These are phyloP conservation scores for Diuraphis noxia DNA, from an alignment of 1,140 invertebrate species.

Conservation along the genomic window DNA sequence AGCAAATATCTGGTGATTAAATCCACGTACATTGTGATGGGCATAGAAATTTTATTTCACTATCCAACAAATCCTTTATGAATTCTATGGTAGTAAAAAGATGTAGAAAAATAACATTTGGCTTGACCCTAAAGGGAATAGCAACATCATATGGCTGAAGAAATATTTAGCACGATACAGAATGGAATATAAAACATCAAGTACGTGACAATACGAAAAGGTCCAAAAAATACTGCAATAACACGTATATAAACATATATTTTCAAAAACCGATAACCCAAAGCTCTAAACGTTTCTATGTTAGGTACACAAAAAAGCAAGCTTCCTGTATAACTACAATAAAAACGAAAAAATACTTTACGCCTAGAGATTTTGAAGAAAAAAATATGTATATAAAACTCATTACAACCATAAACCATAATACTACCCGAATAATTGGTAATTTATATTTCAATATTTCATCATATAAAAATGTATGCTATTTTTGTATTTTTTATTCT, in stretches of 20 bases:
- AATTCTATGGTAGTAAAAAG: neutral
- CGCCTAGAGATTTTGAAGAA: neutral
- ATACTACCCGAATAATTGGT: neutral
- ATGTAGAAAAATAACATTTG: conserved; percentile 7
- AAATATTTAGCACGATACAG: conserved; percentile 22
- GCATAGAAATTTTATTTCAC: conserved; percentile 25
- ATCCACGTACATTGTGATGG: neutral
- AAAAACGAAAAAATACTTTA: conserved; percentile 30
- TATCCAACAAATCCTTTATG: neutral
- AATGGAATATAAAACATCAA: conserved; percentile 49
- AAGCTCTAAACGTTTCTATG: conserved; percentile 3
- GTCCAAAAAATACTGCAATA: conserved; percentile 37
- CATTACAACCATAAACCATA: too few species aligned
- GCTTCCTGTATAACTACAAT: neutral
- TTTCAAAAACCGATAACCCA: conserved; percentile 10
- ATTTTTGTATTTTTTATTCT: too few species aligned
- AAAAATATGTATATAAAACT: neutral
- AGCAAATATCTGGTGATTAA: neutral
- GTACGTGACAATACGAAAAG: conserved; percentile 46
- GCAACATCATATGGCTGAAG: neutral
- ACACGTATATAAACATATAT: conserved; percentile 34
- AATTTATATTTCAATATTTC: neutral
- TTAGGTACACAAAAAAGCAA: neutral
- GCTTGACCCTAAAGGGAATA: neutral
- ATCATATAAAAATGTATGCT: neutral